Conservation (phyloP, 2,113 vertebrate genomes). For the Pseudois nayaur region DNA sequence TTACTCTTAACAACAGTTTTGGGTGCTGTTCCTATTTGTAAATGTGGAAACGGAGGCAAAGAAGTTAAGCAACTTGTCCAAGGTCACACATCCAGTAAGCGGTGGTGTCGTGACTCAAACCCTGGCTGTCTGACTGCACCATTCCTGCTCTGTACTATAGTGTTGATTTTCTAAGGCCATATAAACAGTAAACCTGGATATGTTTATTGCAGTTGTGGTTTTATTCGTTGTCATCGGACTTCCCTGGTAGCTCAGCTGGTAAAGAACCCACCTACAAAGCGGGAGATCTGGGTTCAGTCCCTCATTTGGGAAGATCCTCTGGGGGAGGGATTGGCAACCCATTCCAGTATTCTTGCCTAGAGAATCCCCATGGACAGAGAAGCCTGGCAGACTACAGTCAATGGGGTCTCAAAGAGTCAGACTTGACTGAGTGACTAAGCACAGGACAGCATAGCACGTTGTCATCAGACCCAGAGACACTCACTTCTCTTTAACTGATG, state of each 20-base stretch:
- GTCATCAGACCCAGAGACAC: rapidly evolving
- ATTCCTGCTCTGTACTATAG: not conserved
- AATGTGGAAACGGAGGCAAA: not conserved
- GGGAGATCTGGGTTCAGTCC: not conserved
- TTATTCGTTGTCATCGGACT: rapidly evolving
- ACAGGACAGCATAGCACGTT: not conserved
- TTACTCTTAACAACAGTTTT: not conserved
- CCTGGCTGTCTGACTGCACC: not conserved
- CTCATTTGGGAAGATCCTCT: not conserved
- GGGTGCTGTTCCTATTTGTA: not conserved
- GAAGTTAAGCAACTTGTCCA: not conserved
- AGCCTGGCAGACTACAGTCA: not conserved
- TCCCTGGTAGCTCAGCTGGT: not conserved
- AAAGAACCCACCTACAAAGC: not conserved
- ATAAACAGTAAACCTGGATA: not conserved
- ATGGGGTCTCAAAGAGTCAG: not conserved
- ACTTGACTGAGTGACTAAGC: not conserved
- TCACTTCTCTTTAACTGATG: not conserved
- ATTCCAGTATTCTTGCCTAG: not conserved
- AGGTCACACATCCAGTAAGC: not conserved
- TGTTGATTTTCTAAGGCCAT: not conserved
- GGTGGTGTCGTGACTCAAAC: not conserved
- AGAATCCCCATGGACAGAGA: not conserved
- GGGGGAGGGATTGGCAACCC: not conserved
- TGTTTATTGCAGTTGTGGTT: not conserved